Evolutionary conservation across 2,797 vertebrate genomes (phyloP), one percentile per base, ranked within the genome.

Genomic region (Taenioides sp.): DNA sequence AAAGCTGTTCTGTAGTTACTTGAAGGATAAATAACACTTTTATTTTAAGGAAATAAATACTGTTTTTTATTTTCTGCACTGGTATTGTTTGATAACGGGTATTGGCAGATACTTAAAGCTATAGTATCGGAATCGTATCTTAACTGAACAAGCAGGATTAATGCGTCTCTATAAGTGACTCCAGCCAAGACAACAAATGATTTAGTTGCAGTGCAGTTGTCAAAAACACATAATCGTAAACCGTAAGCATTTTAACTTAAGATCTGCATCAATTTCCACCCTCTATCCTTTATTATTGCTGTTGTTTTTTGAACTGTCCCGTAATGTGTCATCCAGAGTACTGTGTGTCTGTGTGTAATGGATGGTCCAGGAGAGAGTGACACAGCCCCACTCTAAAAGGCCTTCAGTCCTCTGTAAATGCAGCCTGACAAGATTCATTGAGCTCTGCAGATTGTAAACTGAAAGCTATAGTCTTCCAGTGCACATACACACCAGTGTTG

Each of bases 391-490:
- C 85, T 91, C 92, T 89, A 88, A 93, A 94, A 93, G 90, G 75
- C 84, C 86, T 77, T 80, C 72, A 86, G 86, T 89, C 91, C 82
- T 84, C 88, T 78, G 65, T 92, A 90, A 95, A 95, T 94, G 91
- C 90, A 89, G 82, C 86, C 89, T 92, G 94, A 92, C 83, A 76
- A 92, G 94, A 95, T 95, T 95, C 96, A 95, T 95, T 91, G 95
- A 95, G 93, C 95, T 88, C 94, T 80, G 80, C 85, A 85, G 93
- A 91, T 82, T 87, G 92, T 90, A 90, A 94, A 93, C 92, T 93
- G 92, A 93, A 93, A 88, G 80, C 79, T 77, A 4, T 62, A 82
- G 77, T 79, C 79, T 79, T 82, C 76, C 68, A 75, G 54, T 14
- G 16, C 47, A 61, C 65, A 43, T 22, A 58, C 73, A 37, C 34